Evolutionary conservation across 2,797 vertebrate genomes (phyloP).

Genomic region (Apogon hyalosoma): DNA sequence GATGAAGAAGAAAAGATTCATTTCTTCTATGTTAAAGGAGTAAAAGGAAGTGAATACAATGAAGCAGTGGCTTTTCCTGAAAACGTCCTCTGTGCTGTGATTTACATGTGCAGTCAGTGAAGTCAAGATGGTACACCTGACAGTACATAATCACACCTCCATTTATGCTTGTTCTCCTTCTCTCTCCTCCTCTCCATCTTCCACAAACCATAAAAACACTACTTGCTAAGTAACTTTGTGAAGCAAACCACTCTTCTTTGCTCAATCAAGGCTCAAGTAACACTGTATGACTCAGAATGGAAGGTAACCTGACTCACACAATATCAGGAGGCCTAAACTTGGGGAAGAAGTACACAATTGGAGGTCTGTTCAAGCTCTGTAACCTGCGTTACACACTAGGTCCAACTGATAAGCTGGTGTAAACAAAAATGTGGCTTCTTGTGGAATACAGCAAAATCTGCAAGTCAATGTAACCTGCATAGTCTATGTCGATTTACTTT

Average conservation of each 20-base stretch:
- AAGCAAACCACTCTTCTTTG: conserved; percentile 55
- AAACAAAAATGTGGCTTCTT: conserved; percentile 43
- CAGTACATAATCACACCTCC: conserved; percentile 35
- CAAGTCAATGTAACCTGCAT: neutral
- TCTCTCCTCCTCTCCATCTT: conserved; percentile 17
- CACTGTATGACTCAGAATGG: conserved; percentile 59
- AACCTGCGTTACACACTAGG: conserved; percentile 41
- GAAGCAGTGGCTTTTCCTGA: conserved; percentile 37
- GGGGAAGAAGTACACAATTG: conserved; percentile 71
- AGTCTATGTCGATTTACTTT: conserved; percentile 3
- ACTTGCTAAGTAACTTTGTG: conserved; percentile 35
- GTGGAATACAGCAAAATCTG: neutral
- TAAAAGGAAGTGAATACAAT: conserved; percentile 20
- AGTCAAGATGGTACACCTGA: conserved; percentile 33
- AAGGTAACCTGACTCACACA: conserved; percentile 81
- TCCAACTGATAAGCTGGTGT: conserved; percentile 30
- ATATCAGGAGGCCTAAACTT: conserved; percentile 67
- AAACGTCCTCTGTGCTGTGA: conserved; percentile 23
- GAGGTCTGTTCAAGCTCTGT: conserved; percentile 71
- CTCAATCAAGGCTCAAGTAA: conserved; percentile 73
- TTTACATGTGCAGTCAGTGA: conserved; percentile 32
- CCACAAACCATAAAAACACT: conserved; percentile 31
- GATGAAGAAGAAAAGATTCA: conserved; percentile 13
- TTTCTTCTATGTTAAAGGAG: conserved; percentile 13
- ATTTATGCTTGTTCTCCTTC: conserved; percentile 19